Base-by-base conservation (phyloP, 2,113 vertebrate species). In the Cynocephalus volans region DNA sequence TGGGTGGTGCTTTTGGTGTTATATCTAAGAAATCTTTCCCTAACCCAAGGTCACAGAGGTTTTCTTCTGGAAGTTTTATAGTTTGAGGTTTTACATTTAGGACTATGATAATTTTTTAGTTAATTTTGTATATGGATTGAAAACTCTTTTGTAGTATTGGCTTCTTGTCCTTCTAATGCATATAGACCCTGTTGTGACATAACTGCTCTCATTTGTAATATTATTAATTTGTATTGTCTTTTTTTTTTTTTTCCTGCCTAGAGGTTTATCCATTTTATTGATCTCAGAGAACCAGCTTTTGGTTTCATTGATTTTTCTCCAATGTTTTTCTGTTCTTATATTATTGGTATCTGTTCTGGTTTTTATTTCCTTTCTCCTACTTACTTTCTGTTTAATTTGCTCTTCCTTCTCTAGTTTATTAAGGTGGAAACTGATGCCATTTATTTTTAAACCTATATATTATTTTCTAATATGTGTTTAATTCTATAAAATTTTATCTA, bases 321-420 rank as follows among this genome's bases (percentile, higher is more conserved):
- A 36, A 52, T 58, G 56, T n/a, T 65, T 52, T 89, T 41, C n/a
- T 83, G 10, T 10, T 90, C 7, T 36, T 76, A 10, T 84, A 67
- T 76, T 84, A 67, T 45, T 52, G 10, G 50, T 77, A 36, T 82
- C 48, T 76, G 36, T 75, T 92, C 18, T 60, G 12, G 48, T 60
- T 93, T 82, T 82, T 82, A 67, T 90, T 92, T 75, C 24, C 52
- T 85, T 75, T 64, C 26, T 84, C 24, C 7, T 80, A 92, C 19
- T 65, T 81, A 31, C 64, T 83, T 76, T 93, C 19, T 80, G 24
- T 70, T 65, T 89, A 14, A 69, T 77, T 83, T 75, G 19, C 36
- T 52, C 6, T 24, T 69, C n/a, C n/a, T 84, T 95, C 31, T 75
- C 23, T 48, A 33, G 48, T 45, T 80, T 70, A 62, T 67, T 84